A percentile compares a stretch with the other conserved stretches of the same genome.
Conservation (phyloP, 2,797 vertebrate species). For the Anniella stebbinsi region DNA sequence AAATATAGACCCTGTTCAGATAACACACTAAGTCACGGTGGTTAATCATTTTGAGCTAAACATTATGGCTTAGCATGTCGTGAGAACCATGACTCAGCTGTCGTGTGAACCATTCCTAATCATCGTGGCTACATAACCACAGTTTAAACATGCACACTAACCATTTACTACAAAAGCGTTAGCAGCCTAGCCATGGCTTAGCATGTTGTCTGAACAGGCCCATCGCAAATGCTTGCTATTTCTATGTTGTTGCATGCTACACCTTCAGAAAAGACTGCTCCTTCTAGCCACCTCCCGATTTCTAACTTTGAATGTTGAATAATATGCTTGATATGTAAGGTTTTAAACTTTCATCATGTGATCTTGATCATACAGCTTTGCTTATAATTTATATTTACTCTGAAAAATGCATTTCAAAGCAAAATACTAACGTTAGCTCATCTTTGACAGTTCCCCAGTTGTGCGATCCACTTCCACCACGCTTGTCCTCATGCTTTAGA, state of each 20-base stretch:
- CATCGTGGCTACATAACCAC: no score
- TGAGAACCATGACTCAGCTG: no score
- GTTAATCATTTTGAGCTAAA: no score
- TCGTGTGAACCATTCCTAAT: no score
- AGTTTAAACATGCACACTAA: no score
- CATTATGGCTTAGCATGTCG: no score
- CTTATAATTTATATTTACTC: not conserved
- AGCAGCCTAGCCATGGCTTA: no score
- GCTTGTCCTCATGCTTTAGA: conserved; percentile 95
- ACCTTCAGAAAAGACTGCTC: not conserved
- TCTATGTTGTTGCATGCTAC: not conserved
- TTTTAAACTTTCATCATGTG: not conserved
- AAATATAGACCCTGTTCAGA: not conserved
- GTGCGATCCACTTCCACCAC: conserved; percentile 91
- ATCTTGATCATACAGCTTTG: not conserved
- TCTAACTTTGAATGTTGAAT: not conserved
- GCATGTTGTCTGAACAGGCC: no score
- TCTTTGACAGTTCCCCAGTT: conserved; percentile 98
- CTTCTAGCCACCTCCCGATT: not conserved
- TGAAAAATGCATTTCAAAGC: conserved; percentile 36
- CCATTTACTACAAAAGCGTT: no score
- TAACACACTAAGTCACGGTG: no score
- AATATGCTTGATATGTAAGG: no score
- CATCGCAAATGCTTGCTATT: not conserved
- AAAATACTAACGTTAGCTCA: conserved; percentile 90